phyloP scores from a whole-genome alignment of 2,113 vertebrate genomes.

The Tympanuchus pallidicinctus region DNA sequence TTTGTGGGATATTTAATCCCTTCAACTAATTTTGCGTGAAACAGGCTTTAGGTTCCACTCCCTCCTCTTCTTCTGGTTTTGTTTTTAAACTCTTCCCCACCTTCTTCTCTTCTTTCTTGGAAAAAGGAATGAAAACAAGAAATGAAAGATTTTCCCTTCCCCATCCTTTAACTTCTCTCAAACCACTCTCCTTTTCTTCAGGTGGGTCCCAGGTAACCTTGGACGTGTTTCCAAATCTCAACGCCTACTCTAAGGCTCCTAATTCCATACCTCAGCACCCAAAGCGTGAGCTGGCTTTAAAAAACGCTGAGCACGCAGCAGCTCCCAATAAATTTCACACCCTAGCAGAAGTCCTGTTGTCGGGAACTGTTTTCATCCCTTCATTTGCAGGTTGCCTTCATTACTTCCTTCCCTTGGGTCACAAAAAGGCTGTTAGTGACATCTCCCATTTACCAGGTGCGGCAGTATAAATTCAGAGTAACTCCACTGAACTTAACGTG shows the following conservation, averaged over 20 bases:
- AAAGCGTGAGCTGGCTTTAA: background rate
- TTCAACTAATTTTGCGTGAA: background rate
- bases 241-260: background rate
- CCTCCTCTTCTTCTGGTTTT: background rate
- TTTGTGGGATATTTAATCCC: background rate
- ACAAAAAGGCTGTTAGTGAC: background rate
- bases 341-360: background rate
- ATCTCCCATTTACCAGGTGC: slow-evolving; percentile 33
- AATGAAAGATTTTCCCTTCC: background rate
- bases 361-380: background rate
- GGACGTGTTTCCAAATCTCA: background rate
- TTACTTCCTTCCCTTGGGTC: background rate
- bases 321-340: slow-evolving; percentile 31
- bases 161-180: background rate
- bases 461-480: background rate
- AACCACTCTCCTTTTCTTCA: background rate
- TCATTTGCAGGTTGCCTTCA: slow-evolving; percentile 21
- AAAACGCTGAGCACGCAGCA: background rate
- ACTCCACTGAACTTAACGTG: slow-evolving; percentile 41
- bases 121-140: background rate
- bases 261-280: slow-evolving; percentile 3
- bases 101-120: background rate
- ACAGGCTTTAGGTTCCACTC: background rate
- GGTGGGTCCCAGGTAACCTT: background rate
- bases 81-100: background rate